A percentile compares a stretch with the other conserved stretches of the same genome.
Conservation (phyloP, 2,797 vertebrate species). For the Remorina albescens region DNA sequence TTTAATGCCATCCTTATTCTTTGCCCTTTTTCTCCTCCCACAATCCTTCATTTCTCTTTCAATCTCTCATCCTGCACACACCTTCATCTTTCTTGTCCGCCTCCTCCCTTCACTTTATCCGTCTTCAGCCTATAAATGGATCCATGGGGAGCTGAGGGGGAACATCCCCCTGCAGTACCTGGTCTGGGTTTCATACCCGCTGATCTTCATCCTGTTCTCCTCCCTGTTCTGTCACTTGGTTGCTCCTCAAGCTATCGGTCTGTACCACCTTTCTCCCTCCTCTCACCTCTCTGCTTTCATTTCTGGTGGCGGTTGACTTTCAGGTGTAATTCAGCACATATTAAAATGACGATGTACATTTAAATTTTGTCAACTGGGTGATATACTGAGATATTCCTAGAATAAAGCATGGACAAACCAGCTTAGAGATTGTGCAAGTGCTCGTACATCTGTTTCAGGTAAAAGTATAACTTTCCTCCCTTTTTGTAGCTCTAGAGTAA, state of each 20-base stretch:
- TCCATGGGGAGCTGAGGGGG: constrained; percentile 85
- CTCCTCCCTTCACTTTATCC: neutral
- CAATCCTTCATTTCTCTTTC: neutral
- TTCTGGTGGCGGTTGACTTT: neutral
- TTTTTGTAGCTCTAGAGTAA: neutral
- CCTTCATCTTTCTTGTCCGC: neutral
- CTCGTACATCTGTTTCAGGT: too few species aligned
- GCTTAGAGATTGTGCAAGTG: neutral
- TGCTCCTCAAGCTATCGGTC: constrained; percentile 95
- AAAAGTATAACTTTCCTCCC: too few species aligned
- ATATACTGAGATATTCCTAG: neutral
- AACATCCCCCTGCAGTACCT: constrained; percentile 91
- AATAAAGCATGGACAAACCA: neutral
- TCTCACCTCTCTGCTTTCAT: neutral
- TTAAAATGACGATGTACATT: too few species aligned
- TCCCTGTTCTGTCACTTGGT: constrained; percentile 94
- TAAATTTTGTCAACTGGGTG: too few species aligned
- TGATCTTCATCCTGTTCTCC: constrained; percentile 93
- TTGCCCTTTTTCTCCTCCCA: neutral
- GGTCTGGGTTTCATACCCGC: constrained; percentile 92
- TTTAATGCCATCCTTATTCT: neutral
- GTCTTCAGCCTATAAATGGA: constrained; percentile 93
- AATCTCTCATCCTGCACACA: too few species aligned
- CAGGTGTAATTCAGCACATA: neutral
- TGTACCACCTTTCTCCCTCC: constrained; percentile 51